phyloP scores from a whole-genome alignment of 2,797 vertebrate species.

The Lepilemur septentrionalis region DNA sequence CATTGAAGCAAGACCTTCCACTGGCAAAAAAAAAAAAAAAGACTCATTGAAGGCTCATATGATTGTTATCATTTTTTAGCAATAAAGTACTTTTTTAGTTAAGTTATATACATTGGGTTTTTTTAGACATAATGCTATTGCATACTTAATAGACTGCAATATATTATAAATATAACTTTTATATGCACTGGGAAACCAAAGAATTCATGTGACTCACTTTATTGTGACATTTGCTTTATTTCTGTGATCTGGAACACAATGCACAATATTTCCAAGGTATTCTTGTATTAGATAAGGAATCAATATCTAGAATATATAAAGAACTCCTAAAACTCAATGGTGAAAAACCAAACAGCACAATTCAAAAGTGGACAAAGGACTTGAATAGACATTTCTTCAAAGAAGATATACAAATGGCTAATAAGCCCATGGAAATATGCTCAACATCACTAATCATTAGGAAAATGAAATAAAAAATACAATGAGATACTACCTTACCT shows the following conservation, averaged over 20 bases:
- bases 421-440: not conserved
- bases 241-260: not conserved
- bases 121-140: not conserved
- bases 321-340: no score
- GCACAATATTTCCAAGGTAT: not conserved
- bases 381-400: not conserved
- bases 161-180: no score
- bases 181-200: no score
- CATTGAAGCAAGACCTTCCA: not conserved
- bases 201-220: not conserved
- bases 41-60: not conserved
- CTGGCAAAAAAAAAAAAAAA: not conserved
- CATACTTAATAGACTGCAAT: not conserved
- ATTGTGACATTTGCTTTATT: not conserved
- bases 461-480: not conserved
- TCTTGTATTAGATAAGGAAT: not conserved
- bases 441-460: not conserved
- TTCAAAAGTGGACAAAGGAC: not conserved
- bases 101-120: not conserved
- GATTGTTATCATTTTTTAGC: not conserved
- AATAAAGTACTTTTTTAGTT: not conserved
- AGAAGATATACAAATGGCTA: not conserved
- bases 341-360: no score
- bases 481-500: not conserved
- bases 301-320: not conserved